Percentiles rank a stretch among this genome's conserved stretches.
phyloP scores from a whole-genome alignment of 2,888 invertebrate genomes.

The Dryococelus australis region DNA sequence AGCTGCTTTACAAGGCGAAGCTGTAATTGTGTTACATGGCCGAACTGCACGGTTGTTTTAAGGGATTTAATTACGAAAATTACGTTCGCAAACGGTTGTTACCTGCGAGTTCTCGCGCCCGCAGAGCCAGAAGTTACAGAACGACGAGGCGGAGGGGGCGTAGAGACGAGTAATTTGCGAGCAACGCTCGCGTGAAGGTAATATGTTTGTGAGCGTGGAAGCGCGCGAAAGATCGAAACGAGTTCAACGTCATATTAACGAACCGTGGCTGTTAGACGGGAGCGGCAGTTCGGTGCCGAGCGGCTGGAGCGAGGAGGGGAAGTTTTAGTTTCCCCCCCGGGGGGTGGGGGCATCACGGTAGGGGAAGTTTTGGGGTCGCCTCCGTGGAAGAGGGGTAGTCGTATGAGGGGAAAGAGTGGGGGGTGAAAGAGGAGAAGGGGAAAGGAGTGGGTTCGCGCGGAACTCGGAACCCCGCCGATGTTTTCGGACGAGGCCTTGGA shows the following conservation, averaged over 20 bases:
- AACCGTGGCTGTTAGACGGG: neutral
- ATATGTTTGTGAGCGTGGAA: neutral
- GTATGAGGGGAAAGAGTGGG: neutral
- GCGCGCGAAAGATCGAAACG: neutral
- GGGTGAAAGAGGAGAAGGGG: neutral
- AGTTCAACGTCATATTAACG: neutral
- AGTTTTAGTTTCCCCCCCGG: no score
- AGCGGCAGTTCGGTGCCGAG: neutral
- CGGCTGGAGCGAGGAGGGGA: no score
- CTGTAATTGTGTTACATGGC: no score
- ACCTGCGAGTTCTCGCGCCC: neutral
- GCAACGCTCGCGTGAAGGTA: neutral
- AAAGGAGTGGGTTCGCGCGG: neutral
- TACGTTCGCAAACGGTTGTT: neutral
- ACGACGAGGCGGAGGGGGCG: neutral
- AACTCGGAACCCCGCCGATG: neutral
- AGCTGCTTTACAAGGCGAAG: no score
- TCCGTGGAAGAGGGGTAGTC: neutral
- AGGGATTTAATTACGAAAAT: neutral
- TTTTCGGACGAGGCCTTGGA: neutral
- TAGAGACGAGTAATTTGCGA: neutral
- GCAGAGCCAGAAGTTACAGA: neutral
- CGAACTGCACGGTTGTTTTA: no score
- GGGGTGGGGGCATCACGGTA: no score
- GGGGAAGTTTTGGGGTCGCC: no score